Base-by-base conservation (phyloP, 2,113 vertebrate genomes). In the Hiodon tergisus region DNA sequence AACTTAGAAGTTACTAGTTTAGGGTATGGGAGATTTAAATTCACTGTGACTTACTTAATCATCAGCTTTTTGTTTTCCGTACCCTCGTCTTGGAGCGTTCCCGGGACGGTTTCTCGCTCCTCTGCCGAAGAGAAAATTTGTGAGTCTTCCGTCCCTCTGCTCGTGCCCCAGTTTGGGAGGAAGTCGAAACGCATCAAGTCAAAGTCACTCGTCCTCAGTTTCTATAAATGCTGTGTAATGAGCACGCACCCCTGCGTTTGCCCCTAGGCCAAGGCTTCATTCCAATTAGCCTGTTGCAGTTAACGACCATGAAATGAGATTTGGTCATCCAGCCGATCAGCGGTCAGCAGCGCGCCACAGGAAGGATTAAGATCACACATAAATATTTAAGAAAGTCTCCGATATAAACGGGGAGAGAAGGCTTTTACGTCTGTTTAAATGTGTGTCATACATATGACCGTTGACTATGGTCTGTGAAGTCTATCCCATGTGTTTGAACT, bases 291-390 rank as follows among this genome's bases (percentile, higher is more conserved):
- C 86, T 85, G 81, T 85, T 87, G 85, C 81, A 57, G 77, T 74
- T 87, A 84, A 86, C 78, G 65, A 85, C 81, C 86, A 86, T 87
- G 82, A 88, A 90, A 88, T 86, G 85, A 85, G 86, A 87, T 87
- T 86, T 89, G 85, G 78, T 84, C 80, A 84, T 80, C 80, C 76
- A 82, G 79, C 83, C 73, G 75, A 86, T 79, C 67, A 77, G 69
- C n/a, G 79, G 78, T 83, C 80, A 85, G 81, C 69, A 72, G 62
- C 76, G 74, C 80, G 84, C 51, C 67, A 63, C 11, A 58, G 72
- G 73, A 66, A 71, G 78, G 76, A 78, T 76, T 76, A 80, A 73
- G 72, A 77, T 81, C 67, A 65, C 67, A 51, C 67, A 75, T 69
- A 78, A 78, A 76, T 68, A 76, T 73, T 75, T 78, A 77, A 66